Conservation (phyloP, 2,797 vertebrate species). For the Parauchenoglanis punctatus region DNA sequence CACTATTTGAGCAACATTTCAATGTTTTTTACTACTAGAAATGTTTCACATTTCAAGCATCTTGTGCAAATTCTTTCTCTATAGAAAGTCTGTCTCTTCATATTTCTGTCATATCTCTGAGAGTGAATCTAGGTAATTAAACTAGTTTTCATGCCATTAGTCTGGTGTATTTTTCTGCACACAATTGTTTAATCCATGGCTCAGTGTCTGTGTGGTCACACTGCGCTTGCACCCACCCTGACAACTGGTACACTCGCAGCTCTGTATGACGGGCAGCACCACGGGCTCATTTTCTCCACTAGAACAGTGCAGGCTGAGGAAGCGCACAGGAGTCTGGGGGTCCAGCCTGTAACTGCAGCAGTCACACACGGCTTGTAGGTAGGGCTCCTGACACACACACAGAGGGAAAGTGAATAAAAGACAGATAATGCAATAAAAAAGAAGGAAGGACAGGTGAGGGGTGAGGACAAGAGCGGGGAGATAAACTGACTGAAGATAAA, state of each 20-base stretch:
- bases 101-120: neutral
- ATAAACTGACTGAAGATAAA: constrained; percentile 8
- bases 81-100: neutral
- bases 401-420: neutral
- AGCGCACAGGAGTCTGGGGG: constrained; percentile 78
- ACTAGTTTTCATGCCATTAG: neutral
- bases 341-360: constrained; percentile 90
- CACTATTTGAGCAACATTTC: neutral
- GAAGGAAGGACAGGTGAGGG: neutral
- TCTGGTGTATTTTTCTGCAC: neutral
- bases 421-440: neutral
- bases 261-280: constrained; percentile 85
- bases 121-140: neutral
- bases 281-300: constrained; percentile 78
- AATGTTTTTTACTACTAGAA: neutral
- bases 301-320: constrained; percentile 81
- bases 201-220: neutral
- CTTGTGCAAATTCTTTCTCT: neutral
- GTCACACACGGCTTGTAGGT: constrained; percentile 84
- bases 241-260: constrained; percentile 89
- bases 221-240: constrained; percentile 74
- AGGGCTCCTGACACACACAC: constrained; percentile 81
- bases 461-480: neutral
- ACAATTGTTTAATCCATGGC: neutral
- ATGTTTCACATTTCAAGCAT: constrained; percentile 1